Base-by-base conservation (phyloP, 2,888 invertebrate genomes). In the Nymphalis urticae region DNA sequence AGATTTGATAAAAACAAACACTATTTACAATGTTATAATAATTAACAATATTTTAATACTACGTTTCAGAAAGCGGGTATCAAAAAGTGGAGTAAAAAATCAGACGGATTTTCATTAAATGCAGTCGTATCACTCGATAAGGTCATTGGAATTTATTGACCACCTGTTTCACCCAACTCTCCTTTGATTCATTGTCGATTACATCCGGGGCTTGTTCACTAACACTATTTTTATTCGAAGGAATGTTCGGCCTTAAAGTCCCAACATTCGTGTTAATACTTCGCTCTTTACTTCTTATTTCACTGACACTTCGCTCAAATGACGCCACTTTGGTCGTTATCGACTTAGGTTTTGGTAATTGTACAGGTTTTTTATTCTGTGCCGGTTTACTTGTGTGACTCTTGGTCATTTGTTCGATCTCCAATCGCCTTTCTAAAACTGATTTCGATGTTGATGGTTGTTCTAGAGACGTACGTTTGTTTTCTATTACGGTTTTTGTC, bases 151-250 rank as follows among this genome's bases (percentile, higher is more conserved):
- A 94, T 90, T 95, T 94, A 75, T 95, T 95, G 17, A 96, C 95
- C 78, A 96, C 95, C 78, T 96, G 95, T 79, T 95, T 95, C 0
- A 96, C 96, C 96, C 96, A 96, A 77, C 93, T 93, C 47, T 94
- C 95, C 86, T 94, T 94, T 6, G 87, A 82, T 69, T 90, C 90
- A 9, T 80, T 79, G 60, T 85, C 80, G 63, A 65, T 72, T 21
- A 60, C 36, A 19, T 74, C 76, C n/a, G 64, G 50, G 21, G 53
- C 69, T 59, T 64, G 66, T 48, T 72, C 71, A 48, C 47, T 63
- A 59, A n/a, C 19, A 59, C 42, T 66, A 56, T 56, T 32, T 62
- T 66, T 70, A 36, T 64, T 68, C 27, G 56, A 1, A 19, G 64
- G 19, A 64, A 69, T 50, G 62, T 59, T 69, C 6, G 61, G 21